Evolutionary conservation across 53 echinoderm and acorn worm genomes (phyloP), one percentile per base, ranked within the genome.

Genomic region (Hippasteria phrygiana): DNA sequence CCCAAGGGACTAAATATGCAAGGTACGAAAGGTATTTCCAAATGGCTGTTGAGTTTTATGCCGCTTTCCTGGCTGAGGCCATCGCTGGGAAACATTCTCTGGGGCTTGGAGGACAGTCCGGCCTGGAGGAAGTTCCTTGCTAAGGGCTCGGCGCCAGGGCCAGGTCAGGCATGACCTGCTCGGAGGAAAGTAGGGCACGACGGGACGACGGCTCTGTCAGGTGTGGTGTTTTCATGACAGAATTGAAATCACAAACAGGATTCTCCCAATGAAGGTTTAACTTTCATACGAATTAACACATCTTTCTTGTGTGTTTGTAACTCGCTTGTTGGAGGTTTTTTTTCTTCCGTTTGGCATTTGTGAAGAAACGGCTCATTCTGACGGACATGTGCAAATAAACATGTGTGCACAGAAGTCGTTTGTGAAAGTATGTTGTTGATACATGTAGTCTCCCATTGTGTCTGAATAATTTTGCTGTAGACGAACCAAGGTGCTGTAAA

Each of bases 1-100:
- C 85, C 64, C 53, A 9, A n/a, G 85, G 71, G 85, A 71, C 29
- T 85, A 85, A 85, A 50, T 82, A 43, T 82, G 65, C 65, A 24
- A 43, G 24, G 32, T 62, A 29, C 20, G 12, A 35, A 26, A 24
- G 55, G 64, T 35, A 42, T 79, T 62, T 42, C 20, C 27, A 18
- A 53, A 53, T 79, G 39, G 32, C 59, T 55, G 8, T 67, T 37
- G 7, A 67, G 29, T 32, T n/a, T 29, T 28, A 50, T 29, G 32
- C 48, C 28, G 76, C 38, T 51, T 76, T 76, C 53, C 53, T 76
- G 76, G 32, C 28, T 43, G 76, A 46, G 22, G 45, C 14, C 48
- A n/a, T 32, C 53, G 51, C 27, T 27, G 28, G 55, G 59, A 79
- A 62, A 37, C 40, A 8, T 37, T 13, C 43, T 41, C 46, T 39